Evolutionary conservation across 30 jellyfish, hydroid and myxozoan species (phyloP).

Genomic region (Chironex yamaguchii): DNA sequence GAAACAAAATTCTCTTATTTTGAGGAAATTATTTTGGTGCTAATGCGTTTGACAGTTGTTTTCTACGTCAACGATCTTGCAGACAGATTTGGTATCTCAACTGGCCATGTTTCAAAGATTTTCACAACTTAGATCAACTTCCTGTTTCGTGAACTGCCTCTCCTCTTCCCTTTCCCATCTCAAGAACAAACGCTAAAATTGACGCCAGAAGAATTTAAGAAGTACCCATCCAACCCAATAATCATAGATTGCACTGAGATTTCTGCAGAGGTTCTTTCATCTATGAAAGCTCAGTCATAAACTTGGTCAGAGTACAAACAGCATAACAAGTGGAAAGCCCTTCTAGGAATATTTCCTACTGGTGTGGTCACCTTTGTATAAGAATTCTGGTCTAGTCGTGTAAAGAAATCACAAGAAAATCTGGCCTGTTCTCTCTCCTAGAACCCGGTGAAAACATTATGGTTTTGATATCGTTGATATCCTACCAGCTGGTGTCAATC

Average conservation of each 20-base stretch:
- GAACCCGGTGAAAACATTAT: no score
- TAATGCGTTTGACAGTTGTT: constrained; percentile 68
- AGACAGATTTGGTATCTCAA: constrained; percentile 62
- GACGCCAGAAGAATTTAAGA: constrained; percentile 48
- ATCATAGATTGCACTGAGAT: constrained; percentile 68
- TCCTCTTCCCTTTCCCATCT: constrained; percentile 68
- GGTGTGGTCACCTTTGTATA: constrained; percentile 22
- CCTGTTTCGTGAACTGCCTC: constrained; percentile 53
- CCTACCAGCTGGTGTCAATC: constrained; percentile 54
- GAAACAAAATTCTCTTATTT: no score
- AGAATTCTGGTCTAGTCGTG: not conserved
- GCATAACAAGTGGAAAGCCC: constrained; percentile 29
- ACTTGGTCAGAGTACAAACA: constrained; percentile 16
- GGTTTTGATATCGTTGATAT: constrained; percentile 46
- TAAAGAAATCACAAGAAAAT: not conserved
- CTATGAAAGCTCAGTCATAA: constrained; percentile 10
- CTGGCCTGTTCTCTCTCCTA: constrained; percentile 14
- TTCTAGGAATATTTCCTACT: constrained; percentile 12
- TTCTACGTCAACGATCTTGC: constrained; percentile 62
- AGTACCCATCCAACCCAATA: constrained; percentile 54
- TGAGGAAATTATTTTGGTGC: constrained; percentile 8
- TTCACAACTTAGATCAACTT: constrained; percentile 68
- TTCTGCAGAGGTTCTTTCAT: constrained; percentile 41
- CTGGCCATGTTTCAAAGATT: constrained; percentile 67
- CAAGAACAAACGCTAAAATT: constrained; percentile 19